These are phyloP conservation scores for Drosophila paramelanica DNA, from an alignment of 2,888 invertebrate genomes.

Conservation along the genomic window DNA sequence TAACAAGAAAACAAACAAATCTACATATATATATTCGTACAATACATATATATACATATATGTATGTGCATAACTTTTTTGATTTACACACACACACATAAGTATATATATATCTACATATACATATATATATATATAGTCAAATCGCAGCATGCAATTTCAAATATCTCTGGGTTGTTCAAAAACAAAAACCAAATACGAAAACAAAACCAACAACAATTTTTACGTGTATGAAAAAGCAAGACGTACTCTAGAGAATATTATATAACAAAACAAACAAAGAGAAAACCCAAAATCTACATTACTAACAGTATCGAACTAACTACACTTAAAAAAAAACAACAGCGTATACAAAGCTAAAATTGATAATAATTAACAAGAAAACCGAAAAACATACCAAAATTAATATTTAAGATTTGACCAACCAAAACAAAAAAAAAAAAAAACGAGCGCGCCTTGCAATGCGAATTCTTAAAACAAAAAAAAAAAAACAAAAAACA, in stretches of 20 bases:
- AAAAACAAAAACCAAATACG: constrained; percentile 18
- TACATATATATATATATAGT: not conserved
- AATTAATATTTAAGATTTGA: constrained; percentile 65
- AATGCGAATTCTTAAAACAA: constrained; percentile 29
- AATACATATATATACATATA: constrained; percentile 39
- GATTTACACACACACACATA: constrained; percentile 27
- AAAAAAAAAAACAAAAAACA: not conserved
- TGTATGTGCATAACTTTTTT: constrained; percentile 35
- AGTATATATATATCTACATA: constrained; percentile 13
- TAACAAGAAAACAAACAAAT: constrained; percentile 15
- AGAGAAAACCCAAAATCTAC: constrained; percentile 29
- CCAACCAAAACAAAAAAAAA: constrained; percentile 52
- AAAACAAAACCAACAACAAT: constrained; percentile 18
- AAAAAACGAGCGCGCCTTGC: constrained; percentile 40
- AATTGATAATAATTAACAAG: constrained; percentile 50
- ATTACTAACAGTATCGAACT: constrained; percentile 38
- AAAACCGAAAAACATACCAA: constrained; percentile 31
- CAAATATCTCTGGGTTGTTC: not conserved
- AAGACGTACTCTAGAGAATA: constrained; percentile 39
- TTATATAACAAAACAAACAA: constrained; percentile 12
- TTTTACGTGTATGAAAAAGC: constrained; percentile 53
- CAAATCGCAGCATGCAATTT: constrained; percentile 1
- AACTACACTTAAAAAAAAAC: constrained; percentile 31
- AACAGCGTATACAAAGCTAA: constrained; percentile 49
- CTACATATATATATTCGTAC: constrained; percentile 33